phyloP scores from a whole-genome alignment of 2,113 vertebrate genomes.

The Salminus brasiliensis region DNA sequence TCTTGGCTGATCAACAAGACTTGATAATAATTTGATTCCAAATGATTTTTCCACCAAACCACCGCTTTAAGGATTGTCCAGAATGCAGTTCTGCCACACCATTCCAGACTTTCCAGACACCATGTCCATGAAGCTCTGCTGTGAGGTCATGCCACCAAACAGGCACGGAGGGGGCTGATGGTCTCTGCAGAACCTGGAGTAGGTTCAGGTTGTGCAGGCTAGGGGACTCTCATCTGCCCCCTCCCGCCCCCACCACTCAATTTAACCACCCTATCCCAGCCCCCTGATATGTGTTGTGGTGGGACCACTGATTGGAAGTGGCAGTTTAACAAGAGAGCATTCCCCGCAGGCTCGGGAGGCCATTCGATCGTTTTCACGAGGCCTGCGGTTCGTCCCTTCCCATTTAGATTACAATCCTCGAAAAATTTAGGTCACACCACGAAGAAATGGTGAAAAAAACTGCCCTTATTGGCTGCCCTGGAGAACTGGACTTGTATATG shows the following conservation, averaged over 20 bases:
- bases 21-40: neutral
- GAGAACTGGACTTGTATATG: neutral
- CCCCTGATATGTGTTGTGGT: slow-evolving; percentile 26
- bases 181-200: slow-evolving; percentile 32
- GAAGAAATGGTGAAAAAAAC: slow-evolving; percentile 13
- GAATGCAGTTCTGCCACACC: neutral
- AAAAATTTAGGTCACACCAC: slow-evolving; percentile 53
- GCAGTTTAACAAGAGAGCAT: slow-evolving; percentile 57
- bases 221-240: neutral
- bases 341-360: slow-evolving; percentile 53
- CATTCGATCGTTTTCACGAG: slow-evolving; percentile 51
- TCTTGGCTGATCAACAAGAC: neutral
- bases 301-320: slow-evolving; percentile 52
- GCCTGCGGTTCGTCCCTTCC: slow-evolving; percentile 47
- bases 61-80: neutral
- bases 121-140: neutral
- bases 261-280: neutral
- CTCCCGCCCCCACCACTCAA: neutral
- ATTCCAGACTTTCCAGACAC: slow-evolving; percentile 2
- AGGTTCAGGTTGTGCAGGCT: slow-evolving; percentile 21
- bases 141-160: slow-evolving; percentile 48
- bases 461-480: neutral
- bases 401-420: slow-evolving; percentile 51
- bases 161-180: slow-evolving; percentile 31
- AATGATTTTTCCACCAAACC: no score